A percentile compares a stretch with the other conserved stretches of the same genome.
These are phyloP conservation scores for Cheirogaleus medius DNA, from an alignment of 2,113 vertebrate species.

Conservation along the genomic window DNA sequence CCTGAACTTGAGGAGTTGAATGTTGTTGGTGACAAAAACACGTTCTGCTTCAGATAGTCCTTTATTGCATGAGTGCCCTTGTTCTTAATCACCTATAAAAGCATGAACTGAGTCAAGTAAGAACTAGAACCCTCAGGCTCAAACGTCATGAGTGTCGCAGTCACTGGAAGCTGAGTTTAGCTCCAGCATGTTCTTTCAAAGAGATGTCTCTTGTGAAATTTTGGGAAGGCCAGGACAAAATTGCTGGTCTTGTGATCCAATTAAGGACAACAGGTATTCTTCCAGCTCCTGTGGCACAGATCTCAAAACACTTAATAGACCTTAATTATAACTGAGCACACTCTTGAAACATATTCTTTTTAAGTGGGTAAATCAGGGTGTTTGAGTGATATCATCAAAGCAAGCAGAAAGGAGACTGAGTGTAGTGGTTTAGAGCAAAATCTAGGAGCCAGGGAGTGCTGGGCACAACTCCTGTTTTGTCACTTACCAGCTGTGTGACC, in stretches of 20 bases:
- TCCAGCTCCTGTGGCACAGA: background rate
- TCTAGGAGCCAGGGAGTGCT: background rate
- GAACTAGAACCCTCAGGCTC: conserved; percentile 26
- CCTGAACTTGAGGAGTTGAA: background rate
- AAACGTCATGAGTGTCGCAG: background rate
- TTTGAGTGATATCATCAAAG: background rate
- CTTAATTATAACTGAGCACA: background rate
- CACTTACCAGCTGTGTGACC: background rate
- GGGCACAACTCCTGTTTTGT: background rate
- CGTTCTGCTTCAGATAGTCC: background rate
- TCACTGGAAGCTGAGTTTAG: background rate
- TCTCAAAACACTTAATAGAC: conserved; percentile 23
- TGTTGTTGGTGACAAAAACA: background rate
- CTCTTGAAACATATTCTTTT: background rate
- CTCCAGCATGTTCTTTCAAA: conserved; percentile 35
- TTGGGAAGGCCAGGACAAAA: conserved; percentile 13
- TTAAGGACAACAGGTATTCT: conserved; percentile 3
- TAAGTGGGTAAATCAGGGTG: background rate
- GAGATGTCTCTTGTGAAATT: conserved; percentile 37
- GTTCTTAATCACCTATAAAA: conserved; percentile 31
- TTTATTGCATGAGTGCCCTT: background rate
- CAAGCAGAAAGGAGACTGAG: background rate
- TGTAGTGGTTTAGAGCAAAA: background rate
- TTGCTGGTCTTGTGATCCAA: background rate
- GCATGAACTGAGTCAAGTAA: background rate